A percentile compares a stretch with the other conserved stretches of the same genome.
These are phyloP conservation scores for Tapirus indicus DNA, from an alignment of 2,797 vertebrate genomes.

Conservation along the genomic window DNA sequence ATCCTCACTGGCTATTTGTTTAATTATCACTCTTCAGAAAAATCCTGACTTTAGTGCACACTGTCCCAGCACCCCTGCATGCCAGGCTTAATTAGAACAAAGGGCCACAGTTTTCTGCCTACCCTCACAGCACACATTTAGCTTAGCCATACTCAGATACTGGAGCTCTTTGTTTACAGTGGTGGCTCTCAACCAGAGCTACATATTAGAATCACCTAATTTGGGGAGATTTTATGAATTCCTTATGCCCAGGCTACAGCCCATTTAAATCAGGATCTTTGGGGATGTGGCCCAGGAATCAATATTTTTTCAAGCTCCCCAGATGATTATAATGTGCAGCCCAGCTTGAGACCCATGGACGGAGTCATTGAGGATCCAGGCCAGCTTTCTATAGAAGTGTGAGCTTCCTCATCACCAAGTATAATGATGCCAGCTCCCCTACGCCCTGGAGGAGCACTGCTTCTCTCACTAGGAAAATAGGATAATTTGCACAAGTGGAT, in stretches of 20 bases:
- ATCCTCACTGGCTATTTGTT: not conserved
- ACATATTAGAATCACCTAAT: not conserved
- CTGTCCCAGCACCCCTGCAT: not conserved
- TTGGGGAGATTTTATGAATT: not conserved
- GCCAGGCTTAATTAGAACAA: not conserved
- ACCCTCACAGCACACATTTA: not conserved
- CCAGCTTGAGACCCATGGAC: not conserved
- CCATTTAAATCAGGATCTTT: not conserved
- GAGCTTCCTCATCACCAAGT: no score
- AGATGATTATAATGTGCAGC: not conserved
- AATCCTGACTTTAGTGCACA: not conserved
- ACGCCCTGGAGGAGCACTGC: not conserved
- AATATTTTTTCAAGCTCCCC: not conserved
- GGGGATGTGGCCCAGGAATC: not conserved
- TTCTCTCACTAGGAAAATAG: not conserved
- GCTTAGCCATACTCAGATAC: not conserved
- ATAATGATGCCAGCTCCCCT: not conserved
- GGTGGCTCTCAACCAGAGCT: not conserved
- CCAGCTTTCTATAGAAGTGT: not conserved
- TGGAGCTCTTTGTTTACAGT: not conserved
- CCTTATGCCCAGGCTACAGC: no score
- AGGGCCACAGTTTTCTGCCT: not conserved
- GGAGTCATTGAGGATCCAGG: not conserved
- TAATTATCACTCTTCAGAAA: not conserved
- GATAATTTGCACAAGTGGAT: not conserved